phyloP scores from a whole-genome alignment of 2,888 invertebrate species.

The Hypsopygia costalis region DNA sequence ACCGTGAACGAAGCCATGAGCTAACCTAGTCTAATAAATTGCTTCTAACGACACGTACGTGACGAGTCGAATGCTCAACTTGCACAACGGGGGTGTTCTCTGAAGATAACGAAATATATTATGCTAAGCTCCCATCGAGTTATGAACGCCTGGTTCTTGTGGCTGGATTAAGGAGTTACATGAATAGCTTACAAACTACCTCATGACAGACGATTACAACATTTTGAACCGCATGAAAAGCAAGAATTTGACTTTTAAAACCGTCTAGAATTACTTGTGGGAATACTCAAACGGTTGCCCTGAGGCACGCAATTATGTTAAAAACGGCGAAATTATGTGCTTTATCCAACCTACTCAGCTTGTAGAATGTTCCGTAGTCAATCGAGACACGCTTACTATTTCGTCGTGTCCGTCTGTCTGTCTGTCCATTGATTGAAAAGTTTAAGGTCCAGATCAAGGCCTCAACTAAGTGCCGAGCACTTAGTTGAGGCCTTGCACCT shows the following conservation, averaged over 20 bases:
- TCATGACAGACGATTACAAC: slow-evolving; percentile 14
- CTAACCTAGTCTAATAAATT: slow-evolving; percentile 39
- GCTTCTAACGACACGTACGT: slow-evolving; percentile 58
- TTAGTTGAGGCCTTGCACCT: no score
- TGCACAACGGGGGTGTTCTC: slow-evolving; percentile 36
- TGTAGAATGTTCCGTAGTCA: no score
- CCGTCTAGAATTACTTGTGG: no score
- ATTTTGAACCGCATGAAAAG: background rate
- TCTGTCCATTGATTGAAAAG: no score
- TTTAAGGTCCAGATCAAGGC: no score
- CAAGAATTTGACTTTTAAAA: background rate
- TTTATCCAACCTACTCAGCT: no score
- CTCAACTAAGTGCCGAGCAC: no score
- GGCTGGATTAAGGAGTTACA: slow-evolving; percentile 34
- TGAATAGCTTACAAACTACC: slow-evolving; percentile 23
- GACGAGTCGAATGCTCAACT: slow-evolving; percentile 44
- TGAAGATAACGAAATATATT: slow-evolving; percentile 54
- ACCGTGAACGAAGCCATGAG: background rate
- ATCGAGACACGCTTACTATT: no score
- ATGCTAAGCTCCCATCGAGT: slow-evolving; percentile 48
- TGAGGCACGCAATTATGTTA: no score
- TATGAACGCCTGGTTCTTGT: slow-evolving; percentile 43
- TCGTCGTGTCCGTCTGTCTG: no score
- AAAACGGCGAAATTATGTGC: no score
- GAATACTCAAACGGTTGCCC: no score